A percentile compares a stretch with the other conserved stretches of the same genome.
Evolutionary conservation across 2,113 vertebrate species (phyloP).

Genomic region (Podarcis muralis): DNA sequence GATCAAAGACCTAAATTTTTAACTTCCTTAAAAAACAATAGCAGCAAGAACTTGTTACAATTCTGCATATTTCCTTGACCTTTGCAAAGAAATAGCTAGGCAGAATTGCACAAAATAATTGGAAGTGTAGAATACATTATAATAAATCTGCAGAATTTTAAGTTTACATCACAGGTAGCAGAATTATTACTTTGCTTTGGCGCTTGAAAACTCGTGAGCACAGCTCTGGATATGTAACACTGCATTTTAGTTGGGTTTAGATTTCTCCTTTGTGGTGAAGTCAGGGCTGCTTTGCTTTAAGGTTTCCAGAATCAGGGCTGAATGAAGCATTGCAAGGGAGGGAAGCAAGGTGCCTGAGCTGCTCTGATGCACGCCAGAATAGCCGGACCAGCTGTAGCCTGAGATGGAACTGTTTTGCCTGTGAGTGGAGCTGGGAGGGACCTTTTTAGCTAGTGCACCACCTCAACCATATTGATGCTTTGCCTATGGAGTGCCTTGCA

Average conservation of each 20-base stretch:
- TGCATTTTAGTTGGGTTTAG: neutral
- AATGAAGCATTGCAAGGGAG: neutral
- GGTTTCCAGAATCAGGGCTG: neutral
- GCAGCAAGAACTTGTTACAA: neutral
- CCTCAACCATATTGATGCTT: neutral
- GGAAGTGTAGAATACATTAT: neutral
- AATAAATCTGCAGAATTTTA: neutral
- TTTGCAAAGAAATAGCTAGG: neutral
- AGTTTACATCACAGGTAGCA: neutral
- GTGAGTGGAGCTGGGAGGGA: neutral
- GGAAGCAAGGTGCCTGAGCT: neutral
- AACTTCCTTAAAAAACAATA: neutral
- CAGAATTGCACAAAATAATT: neutral
- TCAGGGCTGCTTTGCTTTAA: neutral
- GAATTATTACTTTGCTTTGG: neutral
- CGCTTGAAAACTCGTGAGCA: neutral
- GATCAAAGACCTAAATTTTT: neutral
- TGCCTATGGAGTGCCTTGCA: neutral
- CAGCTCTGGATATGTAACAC: neutral
- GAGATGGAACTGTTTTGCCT: neutral
- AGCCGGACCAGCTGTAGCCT: neutral
- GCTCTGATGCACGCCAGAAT: neutral
- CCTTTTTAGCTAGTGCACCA: neutral
- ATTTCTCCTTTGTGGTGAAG: neutral
- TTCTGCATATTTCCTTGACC: neutral